A percentile compares a stretch with the other conserved stretches of the same genome.
Conservation (phyloP, 2,797 vertebrate genomes). For the Enteromius mattozi region DNA sequence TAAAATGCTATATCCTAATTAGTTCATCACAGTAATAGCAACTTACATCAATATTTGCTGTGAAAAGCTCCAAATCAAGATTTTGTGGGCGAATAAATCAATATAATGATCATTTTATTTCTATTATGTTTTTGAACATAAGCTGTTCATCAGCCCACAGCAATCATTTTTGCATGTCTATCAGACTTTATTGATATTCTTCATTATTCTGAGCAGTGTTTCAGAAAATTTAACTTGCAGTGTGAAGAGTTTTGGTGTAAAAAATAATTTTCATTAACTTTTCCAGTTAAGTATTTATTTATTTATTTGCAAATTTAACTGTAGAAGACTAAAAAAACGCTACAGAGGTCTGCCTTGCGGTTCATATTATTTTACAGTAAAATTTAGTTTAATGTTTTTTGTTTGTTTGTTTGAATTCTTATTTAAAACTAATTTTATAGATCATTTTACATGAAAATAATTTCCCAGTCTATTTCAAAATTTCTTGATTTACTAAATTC, state of each 20-base stretch:
- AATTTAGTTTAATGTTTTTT: not conserved
- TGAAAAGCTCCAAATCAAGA: conserved; percentile 3
- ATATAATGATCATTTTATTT: not conserved
- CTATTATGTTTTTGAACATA: not conserved
- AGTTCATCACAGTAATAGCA: not conserved
- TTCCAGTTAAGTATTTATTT: too few species aligned
- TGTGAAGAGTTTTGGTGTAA: not conserved
- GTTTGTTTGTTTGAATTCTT: too few species aligned
- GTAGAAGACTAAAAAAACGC: too few species aligned
- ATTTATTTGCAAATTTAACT: too few species aligned
- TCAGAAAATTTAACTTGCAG: not conserved
- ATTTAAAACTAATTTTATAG: too few species aligned
- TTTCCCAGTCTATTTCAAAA: too few species aligned
- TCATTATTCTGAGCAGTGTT: not conserved
- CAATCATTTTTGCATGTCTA: not conserved
- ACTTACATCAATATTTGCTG: not conserved
- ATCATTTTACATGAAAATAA: too few species aligned
- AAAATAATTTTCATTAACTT: too few species aligned
- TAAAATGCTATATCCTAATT: not conserved
- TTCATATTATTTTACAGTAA: not conserved
- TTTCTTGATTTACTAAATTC: too few species aligned
- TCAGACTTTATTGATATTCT: not conserved
- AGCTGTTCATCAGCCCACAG: not conserved
- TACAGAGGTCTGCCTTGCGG: too few species aligned
- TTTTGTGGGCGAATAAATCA: not conserved